Evolutionary conservation across 30 jellyfish, hydroid and myxozoan species (phyloP), one percentile per base, ranked within the genome.

Genomic region (Rhopilema esculentum): DNA sequence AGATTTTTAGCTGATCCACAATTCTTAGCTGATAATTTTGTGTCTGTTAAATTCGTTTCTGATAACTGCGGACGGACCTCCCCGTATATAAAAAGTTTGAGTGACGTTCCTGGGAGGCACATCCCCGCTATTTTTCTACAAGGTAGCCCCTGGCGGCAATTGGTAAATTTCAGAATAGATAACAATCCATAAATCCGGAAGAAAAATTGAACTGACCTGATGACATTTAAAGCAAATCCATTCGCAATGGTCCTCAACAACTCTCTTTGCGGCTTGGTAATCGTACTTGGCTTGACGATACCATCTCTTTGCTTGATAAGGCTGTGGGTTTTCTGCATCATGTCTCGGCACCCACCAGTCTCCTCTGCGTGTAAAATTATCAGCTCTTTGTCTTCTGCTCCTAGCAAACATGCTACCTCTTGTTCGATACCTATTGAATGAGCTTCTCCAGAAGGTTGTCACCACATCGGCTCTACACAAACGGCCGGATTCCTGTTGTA

Each of bases 291-390:
- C 98, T 75, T 91, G 98, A 19, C 87, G 80, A 28, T 21, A 75
- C 98, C 98, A 91, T 70, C 98, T 80, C 66, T 63, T 71, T 4
- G 96, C 96, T 53, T 91, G 96, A 20, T 88, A 87, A 4, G 98
- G 96, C 67, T 91, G 98, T 25, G 98, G 98, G 64, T 91, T 91
- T 21, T 66, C 79, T 27, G 80, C 12, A 8, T 80, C 64, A 69
- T 79, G 70, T 20, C 92, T 52, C 17, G 97, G 90, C 70, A 28
- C 27, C 91, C 91, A 82, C 40, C 66, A 16, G 40, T 49, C 8
- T 8, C 33, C 19, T 8, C 79, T 79, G 21, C 26, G 18, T 48
- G 33, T 24, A 70, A 69, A 49, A 21, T 49, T 26, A 20, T 18
- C 22, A 66, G 72, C 27, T 12, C 25, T 25, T 20, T 72, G 18